Evolutionary conservation across 1,140 invertebrate species (phyloP).

Genomic region (Trachymyrmex septentrionalis): DNA sequence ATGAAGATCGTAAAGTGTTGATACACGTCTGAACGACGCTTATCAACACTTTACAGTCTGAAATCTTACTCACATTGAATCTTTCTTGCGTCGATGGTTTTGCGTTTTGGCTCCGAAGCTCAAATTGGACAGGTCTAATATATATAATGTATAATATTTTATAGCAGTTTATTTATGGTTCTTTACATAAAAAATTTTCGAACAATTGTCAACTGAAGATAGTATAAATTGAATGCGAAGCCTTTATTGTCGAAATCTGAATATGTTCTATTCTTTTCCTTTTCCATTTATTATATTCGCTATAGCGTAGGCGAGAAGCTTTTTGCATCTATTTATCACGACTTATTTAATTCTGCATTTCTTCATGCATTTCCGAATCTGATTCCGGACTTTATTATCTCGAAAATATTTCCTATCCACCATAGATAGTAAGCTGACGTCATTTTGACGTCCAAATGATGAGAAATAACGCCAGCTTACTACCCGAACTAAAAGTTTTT

Average conservation of each 20-base stretch:
- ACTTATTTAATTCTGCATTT: background rate
- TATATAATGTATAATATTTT: background rate
- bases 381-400: background rate
- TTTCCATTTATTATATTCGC: background rate
- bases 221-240: background rate
- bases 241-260: background rate
- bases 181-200: background rate
- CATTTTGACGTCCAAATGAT: no score
- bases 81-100: no score
- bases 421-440: no score
- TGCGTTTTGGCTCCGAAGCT: no score
- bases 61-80: no score
- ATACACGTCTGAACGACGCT: no score
- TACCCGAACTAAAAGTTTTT: no score
- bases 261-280: background rate
- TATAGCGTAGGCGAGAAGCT: background rate
- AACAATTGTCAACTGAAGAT: background rate
- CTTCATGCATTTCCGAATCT: background rate
- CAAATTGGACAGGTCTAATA: no score
- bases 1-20: no score
- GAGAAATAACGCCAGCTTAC: no score
- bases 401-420: background rate
- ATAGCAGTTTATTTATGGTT: background rate
- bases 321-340: background rate
- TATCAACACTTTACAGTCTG: no score